Evolutionary conservation across 2,113 vertebrate genomes (phyloP).

Genomic region (Grammomys surdaster): DNA sequence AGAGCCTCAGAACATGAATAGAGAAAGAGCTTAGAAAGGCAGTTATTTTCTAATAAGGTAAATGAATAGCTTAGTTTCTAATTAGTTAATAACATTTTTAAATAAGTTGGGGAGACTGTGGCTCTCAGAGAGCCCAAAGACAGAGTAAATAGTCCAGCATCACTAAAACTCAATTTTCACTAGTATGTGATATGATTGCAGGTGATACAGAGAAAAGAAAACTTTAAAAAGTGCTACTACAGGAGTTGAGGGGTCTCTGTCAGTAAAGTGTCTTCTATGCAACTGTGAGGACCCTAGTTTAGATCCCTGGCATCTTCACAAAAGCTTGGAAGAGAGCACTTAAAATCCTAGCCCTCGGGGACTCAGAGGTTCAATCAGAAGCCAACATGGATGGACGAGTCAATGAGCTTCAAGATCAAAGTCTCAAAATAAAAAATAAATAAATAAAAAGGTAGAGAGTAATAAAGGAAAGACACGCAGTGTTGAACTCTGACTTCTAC

Average conservation of each 20-base stretch:
- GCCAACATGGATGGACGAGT: not conserved
- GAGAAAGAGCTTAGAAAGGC: not conserved
- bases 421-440: not conserved
- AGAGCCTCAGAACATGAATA: not conserved
- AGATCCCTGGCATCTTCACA: not conserved
- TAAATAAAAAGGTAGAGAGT: not conserved
- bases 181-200: not conserved
- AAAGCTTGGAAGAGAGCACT: not conserved
- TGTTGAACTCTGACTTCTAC: not conserved
- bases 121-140: not conserved
- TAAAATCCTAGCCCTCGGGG: not conserved
- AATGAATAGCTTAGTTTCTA: not conserved
- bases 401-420: not conserved
- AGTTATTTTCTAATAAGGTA: conserved; percentile 22
- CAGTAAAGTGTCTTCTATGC: not conserved
- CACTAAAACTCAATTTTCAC: not conserved
- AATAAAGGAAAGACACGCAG: not conserved
- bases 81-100: not conserved
- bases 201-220: not conserved
- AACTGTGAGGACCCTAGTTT: not conserved
- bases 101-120: not conserved
- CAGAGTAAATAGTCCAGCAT: not conserved
- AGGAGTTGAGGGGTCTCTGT: not conserved
- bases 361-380: not conserved
- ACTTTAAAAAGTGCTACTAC: not conserved